Evolutionary conservation across 2,888 invertebrate genomes (phyloP).

Genomic region (Gnatocerus cornutus): DNA sequence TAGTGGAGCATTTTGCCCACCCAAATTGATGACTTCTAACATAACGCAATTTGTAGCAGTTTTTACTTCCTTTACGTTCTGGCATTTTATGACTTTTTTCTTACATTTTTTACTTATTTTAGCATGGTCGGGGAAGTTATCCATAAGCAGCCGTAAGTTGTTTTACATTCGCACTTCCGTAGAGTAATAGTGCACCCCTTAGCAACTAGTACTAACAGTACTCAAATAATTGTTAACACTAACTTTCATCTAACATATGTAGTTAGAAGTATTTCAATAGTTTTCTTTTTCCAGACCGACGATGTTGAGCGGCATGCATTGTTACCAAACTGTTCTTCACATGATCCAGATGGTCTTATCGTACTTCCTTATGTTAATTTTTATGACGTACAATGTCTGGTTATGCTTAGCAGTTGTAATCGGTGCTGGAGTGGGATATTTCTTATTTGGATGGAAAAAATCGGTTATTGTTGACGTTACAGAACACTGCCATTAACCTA

Average conservation of each 20-base stretch:
- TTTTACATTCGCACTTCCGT: constrained; percentile 16
- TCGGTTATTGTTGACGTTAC: constrained; percentile 94
- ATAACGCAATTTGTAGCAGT: too few species aligned
- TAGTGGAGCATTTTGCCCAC: too few species aligned
- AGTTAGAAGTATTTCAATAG: too few species aligned
- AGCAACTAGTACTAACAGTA: too few species aligned
- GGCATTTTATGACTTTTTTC: too few species aligned
- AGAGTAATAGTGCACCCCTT: neutral
- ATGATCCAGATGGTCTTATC: constrained; percentile 92
- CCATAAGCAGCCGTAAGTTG: constrained; percentile 83
- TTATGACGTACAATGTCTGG: constrained; percentile 98
- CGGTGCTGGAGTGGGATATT: constrained; percentile 94
- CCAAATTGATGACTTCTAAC: too few species aligned
- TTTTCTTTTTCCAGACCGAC: constrained; percentile 79
- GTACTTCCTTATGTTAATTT: constrained; percentile 95
- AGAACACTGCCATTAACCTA: constrained; percentile 91
- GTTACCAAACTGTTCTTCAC: constrained; percentile 90
- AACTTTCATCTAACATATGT: too few species aligned
- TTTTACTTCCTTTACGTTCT: too few species aligned
- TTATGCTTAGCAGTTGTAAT: constrained; percentile 90
- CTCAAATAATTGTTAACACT: too few species aligned
- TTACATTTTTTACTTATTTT: constrained; percentile 63
- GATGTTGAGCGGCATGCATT: constrained; percentile 88
- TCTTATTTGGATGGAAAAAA: constrained; percentile 96
- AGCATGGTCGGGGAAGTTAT: constrained; percentile 83